Evolutionary conservation across 2,113 vertebrate species (phyloP).

Genomic region (Tenebrosternarchus preto): DNA sequence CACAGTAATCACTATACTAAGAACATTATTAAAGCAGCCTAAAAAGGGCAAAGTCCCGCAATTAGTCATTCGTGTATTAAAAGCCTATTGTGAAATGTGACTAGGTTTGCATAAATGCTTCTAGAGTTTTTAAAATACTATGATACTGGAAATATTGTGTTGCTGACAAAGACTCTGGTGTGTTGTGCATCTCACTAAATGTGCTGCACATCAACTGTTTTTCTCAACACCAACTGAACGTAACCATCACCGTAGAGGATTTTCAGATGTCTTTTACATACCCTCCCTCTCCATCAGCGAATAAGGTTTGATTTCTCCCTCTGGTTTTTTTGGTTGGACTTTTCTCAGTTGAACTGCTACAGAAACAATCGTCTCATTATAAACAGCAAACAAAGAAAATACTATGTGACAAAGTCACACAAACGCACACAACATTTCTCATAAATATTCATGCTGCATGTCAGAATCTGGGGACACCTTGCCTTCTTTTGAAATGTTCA

Average conservation of each 20-base stretch:
- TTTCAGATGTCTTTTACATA: constrained; percentile 62
- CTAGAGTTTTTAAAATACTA: neutral
- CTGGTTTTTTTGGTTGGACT: constrained; percentile 77
- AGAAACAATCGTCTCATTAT: constrained; percentile 37
- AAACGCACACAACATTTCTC: neutral
- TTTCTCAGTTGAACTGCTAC: constrained; percentile 75
- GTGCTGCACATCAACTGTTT: neutral
- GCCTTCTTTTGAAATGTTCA: neutral
- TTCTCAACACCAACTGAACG: neutral
- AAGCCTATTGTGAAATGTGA: neutral
- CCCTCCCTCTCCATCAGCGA: constrained; percentile 86
- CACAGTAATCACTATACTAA: neutral
- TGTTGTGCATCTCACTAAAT: neutral
- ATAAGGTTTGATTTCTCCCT: constrained; percentile 90
- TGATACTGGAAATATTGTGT: neutral
- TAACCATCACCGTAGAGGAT: neutral
- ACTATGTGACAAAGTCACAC: neutral
- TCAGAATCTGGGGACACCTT: neutral
- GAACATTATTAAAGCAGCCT: neutral
- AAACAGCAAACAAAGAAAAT: neutral
- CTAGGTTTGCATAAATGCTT: neutral
- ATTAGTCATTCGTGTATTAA: neutral
- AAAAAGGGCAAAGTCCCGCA: neutral
- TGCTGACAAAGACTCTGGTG: too few species aligned
- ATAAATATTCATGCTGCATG: constrained; percentile 13